Evolutionary conservation across 2,797 vertebrate species (phyloP).

Genomic region (Catostomus latipinnis): DNA sequence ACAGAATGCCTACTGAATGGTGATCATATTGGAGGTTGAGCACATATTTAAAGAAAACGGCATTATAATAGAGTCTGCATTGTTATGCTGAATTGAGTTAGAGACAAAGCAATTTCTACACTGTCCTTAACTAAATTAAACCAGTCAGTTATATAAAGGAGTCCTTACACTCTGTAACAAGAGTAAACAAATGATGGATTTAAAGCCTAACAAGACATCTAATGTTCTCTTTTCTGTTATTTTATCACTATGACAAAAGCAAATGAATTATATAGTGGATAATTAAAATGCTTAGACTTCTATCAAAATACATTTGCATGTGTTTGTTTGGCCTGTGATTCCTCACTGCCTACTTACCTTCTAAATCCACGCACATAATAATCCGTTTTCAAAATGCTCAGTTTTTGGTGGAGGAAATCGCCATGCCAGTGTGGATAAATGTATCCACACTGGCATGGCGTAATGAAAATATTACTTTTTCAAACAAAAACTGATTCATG

Average conservation of each 20-base stretch:
- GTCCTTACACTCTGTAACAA: background rate
- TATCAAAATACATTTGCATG: too few species aligned
- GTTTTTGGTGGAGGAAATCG: too few species aligned
- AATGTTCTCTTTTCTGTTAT: background rate
- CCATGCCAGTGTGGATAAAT: too few species aligned
- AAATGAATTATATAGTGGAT: constrained; percentile 7
- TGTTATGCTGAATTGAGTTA: constrained; percentile 25
- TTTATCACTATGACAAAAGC: background rate
- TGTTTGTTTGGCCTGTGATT: too few species aligned
- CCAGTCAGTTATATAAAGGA: constrained; percentile 23
- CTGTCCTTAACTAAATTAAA: constrained; percentile 21
- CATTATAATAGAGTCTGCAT: constrained; percentile 16
- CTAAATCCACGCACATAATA: too few species aligned
- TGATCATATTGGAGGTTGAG: constrained; percentile 5
- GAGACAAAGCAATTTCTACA: background rate
- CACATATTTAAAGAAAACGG: constrained; percentile 10
- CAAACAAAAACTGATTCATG: too few species aligned
- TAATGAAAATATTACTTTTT: too few species aligned
- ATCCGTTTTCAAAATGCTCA: too few species aligned
- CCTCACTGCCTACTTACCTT: too few species aligned
- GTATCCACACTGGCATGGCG: too few species aligned
- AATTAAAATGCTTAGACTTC: background rate
- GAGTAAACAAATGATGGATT: background rate
- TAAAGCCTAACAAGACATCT: constrained; percentile 13
- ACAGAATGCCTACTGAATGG: background rate